Evolutionary conservation across 2,888 invertebrate genomes (phyloP).

Genomic region (Pelosia muscerda): DNA sequence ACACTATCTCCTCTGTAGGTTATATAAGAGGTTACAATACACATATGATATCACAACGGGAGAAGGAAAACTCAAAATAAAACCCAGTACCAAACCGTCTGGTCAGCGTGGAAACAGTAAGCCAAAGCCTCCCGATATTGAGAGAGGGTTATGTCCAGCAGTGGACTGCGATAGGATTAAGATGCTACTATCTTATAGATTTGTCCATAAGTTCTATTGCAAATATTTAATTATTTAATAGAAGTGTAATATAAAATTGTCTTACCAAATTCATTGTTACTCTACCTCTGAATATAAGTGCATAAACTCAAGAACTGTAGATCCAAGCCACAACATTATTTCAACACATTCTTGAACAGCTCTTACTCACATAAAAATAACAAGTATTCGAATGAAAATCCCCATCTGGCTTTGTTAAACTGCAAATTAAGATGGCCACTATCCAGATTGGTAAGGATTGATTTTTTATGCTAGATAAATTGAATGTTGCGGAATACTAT

Average conservation of each 20-base stretch:
- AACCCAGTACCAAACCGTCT: no score
- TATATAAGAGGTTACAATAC: no score
- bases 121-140: no score
- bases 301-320: conserved; percentile 45
- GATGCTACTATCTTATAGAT: no score
- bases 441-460: conserved; percentile 42
- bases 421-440: conserved; percentile 44
- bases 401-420: conserved; percentile 44
- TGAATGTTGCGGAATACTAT: conserved; percentile 26
- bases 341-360: conserved; percentile 26
- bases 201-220: neutral
- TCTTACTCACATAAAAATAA: conserved; percentile 30
- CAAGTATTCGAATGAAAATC: conserved; percentile 40
- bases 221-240: neutral
- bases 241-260: neutral
- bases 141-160: no score
- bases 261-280: conserved; percentile 10
- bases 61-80: no score
- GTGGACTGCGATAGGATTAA: no score
- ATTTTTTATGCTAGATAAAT: conserved; percentile 44
- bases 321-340: conserved; percentile 26
- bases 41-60: no score
- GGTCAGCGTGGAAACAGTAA: no score
- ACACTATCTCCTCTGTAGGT: no score
- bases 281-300: conserved; percentile 43